Conservation (phyloP, 2,113 vertebrate species). For the Anthoscopus minutus region DNA sequence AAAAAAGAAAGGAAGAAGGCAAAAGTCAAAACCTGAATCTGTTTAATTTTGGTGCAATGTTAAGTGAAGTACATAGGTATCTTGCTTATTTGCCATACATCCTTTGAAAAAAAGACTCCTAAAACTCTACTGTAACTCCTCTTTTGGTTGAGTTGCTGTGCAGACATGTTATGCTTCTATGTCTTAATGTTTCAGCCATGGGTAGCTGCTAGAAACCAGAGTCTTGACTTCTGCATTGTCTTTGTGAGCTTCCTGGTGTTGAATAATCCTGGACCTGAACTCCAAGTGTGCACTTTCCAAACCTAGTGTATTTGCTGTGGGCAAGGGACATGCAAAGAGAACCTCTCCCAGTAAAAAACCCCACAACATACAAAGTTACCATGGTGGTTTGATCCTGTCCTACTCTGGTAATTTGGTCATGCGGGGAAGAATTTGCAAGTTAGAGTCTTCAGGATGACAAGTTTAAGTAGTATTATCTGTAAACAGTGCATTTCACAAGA, state of each 20-base stretch:
- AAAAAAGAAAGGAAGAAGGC: rapidly evolving
- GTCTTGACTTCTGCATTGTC: neutral
- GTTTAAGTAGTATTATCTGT: neutral
- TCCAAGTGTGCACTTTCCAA: neutral
- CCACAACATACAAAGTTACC: neutral
- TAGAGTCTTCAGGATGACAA: neutral
- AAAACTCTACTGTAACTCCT: neutral
- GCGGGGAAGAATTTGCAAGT: neutral
- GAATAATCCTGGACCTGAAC: neutral
- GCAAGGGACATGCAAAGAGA: neutral
- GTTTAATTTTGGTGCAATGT: neutral
- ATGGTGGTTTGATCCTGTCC: neutral
- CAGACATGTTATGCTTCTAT: neutral
- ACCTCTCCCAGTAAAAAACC: neutral
- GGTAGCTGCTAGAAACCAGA: neutral
- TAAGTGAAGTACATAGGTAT: neutral
- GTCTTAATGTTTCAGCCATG: neutral
- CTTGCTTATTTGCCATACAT: neutral
- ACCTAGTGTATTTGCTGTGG: neutral
- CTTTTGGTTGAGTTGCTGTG: neutral
- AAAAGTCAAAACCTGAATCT: neutral
- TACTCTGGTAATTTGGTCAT: neutral
- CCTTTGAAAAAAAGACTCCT: neutral
- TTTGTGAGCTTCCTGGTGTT: neutral
- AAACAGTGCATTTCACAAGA: neutral